phyloP scores from a whole-genome alignment of 2,797 vertebrate species.

The Semaprochilodus insignis region DNA sequence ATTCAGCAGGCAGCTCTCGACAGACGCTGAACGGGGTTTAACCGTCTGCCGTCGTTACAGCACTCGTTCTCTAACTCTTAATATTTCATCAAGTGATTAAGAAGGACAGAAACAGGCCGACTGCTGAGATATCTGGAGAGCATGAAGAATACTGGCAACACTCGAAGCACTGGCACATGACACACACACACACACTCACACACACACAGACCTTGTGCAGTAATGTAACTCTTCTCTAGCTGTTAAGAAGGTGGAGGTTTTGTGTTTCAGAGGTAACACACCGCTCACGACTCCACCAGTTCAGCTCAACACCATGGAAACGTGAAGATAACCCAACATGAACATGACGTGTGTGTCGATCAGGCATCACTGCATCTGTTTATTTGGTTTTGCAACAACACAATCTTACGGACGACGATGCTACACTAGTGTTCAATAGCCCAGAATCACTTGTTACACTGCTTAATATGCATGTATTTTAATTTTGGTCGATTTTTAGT shows the following conservation, averaged over 20 bases:
- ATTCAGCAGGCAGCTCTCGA: neutral
- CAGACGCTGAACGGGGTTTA: neutral
- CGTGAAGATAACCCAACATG: neutral
- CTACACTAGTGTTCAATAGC: neutral
- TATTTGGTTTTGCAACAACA: slow-evolving; percentile 7
- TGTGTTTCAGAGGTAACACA: slow-evolving; percentile 5
- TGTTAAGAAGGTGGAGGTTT: neutral
- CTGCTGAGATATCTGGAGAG: neutral
- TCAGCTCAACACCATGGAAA: neutral
- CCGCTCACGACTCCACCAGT: neutral
- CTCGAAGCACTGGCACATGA: slow-evolving; percentile 33
- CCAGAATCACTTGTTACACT: neutral
- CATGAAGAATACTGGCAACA: slow-evolving; percentile 35
- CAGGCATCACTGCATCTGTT: neutral
- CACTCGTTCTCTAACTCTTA: neutral
- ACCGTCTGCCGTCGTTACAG: neutral
- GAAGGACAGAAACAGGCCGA: neutral
- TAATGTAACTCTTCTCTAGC: neutral
- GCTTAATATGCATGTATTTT: neutral
- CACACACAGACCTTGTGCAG: neutral
- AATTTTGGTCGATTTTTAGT: too few species aligned
- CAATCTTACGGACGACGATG: neutral
- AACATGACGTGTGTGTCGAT: neutral
- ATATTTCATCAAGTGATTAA: neutral
- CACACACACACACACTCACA: slow-evolving; percentile 23